Conservation (phyloP, 1,140 invertebrate species). For the Dendrolimus punctatus region DNA sequence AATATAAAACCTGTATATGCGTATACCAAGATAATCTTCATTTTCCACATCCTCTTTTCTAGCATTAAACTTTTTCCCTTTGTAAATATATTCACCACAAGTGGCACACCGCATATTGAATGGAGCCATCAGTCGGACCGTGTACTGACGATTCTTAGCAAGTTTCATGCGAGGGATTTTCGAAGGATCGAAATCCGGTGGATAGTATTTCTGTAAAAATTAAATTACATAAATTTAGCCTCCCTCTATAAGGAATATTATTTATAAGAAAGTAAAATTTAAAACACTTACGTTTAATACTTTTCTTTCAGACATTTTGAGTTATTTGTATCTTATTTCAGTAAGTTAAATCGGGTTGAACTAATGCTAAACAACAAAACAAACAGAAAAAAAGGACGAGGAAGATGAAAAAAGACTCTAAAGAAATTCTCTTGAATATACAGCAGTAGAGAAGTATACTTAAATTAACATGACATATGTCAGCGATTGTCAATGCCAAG, state of each 20-base stretch:
- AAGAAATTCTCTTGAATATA: no score
- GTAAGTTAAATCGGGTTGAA: no score
- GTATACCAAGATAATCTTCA: constrained; percentile 96
- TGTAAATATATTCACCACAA: constrained; percentile 99
- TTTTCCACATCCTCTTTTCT: constrained; percentile 99
- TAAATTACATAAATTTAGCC: not conserved
- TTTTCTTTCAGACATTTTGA: constrained; percentile 91
- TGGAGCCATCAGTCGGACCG: constrained; percentile 97
- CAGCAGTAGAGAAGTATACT: no score
- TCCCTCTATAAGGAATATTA: not conserved
- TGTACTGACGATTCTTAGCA: constrained; percentile 94
- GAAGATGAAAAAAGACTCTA: no score
- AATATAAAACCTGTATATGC: constrained; percentile 97
- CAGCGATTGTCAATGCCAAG: no score
- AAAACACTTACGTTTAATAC: constrained; percentile 88
- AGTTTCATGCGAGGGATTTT: constrained; percentile 98
- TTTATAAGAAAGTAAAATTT: not conserved
- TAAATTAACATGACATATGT: no score
- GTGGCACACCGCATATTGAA: constrained; percentile 99
- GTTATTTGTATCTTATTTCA: not conserved
- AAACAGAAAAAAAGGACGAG: no score
- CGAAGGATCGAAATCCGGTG: constrained; percentile 99
- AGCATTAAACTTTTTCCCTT: constrained; percentile 99
- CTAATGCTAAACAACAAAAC: no score
- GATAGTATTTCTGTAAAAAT: constrained; percentile 97